Evolutionary conservation across 2,888 invertebrate genomes (phyloP), one percentile per base, ranked within the genome.

Genomic region (Agrochola macilenta): DNA sequence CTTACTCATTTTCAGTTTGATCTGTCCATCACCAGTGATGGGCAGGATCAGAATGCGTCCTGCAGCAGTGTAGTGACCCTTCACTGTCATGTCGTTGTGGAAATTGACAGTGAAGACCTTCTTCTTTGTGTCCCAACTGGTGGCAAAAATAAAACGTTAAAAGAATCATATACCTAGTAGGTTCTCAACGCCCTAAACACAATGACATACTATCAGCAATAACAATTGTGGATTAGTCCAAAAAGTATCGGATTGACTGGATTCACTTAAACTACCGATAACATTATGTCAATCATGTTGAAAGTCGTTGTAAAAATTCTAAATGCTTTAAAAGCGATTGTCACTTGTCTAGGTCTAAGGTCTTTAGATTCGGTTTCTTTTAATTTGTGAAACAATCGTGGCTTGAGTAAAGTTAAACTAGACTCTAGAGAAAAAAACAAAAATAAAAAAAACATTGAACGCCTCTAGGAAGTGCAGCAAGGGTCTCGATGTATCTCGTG

Each of bases 21-120:
- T 30, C 26, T 90, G 85, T 0, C 92, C 92, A 70, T 92, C 90
- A 66, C 92, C 92, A 73, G 89, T 88, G 65, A 92, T 91, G 0
- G 92, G 92, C 14, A 92, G 70, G 54, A 92, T 90, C 30, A 92
- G 70, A 5, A 92, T 76, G 35, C 84, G 88, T 0, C 92, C 92
- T 7, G 77, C 81, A 11, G 93, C 93, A 1, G 85, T 91, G 78
- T 93, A 93, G 57, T 85, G 85, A 17, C 89, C 91, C 17, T 91
- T 86, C 17, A 79, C 66, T n/a, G 68, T 17, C 14, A 17, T 61
- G 20, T 88, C 87, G 46, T 66, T 0, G 46, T 87, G 85, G 30
- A 78, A 87, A 14, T 60, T 30, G 14, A 87, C 39, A 4, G 57
- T 1, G 11, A 87, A 78, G 5, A 66, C 1, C 11, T 88, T 87